Conservation (phyloP, 2,113 vertebrate genomes). For the Microcebus murinus region DNA sequence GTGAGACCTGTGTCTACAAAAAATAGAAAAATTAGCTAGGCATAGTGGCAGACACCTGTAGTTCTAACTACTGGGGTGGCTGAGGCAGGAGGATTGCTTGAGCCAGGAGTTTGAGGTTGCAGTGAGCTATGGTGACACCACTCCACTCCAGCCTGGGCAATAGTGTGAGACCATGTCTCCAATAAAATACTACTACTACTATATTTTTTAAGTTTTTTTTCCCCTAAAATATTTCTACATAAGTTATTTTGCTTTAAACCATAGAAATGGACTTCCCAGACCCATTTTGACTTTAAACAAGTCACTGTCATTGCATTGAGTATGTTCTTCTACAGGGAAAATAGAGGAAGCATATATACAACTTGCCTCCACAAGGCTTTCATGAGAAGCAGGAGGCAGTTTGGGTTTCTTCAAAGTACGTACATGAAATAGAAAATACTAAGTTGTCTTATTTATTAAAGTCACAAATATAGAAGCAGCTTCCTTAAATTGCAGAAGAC, state of each 20-base stretch:
- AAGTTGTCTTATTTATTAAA: not conserved
- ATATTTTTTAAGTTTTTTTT: not conserved
- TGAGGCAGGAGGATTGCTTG: too few species aligned
- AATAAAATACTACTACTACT: too few species aligned
- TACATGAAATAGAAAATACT: not conserved
- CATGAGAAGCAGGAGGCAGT: not conserved
- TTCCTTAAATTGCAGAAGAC: not conserved
- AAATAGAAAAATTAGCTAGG: too few species aligned
- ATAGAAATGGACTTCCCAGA: not conserved
- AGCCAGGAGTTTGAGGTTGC: too few species aligned
- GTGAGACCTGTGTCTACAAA: too few species aligned
- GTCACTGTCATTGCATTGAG: not conserved
- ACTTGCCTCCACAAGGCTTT: not conserved
- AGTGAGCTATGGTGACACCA: too few species aligned
- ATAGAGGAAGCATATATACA: not conserved
- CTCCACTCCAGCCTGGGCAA: too few species aligned
- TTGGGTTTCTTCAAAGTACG: not conserved
- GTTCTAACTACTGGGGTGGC: too few species aligned
- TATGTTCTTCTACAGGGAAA: not conserved
- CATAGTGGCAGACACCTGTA: too few species aligned
- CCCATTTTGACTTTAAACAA: not conserved
- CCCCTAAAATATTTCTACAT: not conserved
- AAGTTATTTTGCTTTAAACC: not conserved
- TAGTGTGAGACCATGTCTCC: too few species aligned
- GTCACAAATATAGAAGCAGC: not conserved